These are phyloP conservation scores for Empis stercorea DNA, from an alignment of 2,888 invertebrate genomes.

Conservation along the genomic window DNA sequence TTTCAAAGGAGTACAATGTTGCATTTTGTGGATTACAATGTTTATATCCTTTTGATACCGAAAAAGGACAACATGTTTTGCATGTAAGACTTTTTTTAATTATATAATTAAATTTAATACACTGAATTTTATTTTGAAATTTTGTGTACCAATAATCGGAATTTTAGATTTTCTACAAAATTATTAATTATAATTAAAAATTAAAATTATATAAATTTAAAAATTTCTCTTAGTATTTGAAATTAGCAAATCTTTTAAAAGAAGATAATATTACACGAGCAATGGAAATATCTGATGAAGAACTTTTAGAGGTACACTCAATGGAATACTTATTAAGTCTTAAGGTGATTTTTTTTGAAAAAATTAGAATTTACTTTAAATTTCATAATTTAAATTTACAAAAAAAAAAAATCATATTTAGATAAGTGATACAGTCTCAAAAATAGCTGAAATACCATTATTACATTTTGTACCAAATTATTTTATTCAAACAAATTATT, in stretches of 20 bases:
- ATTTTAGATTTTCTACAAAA: too few species aligned
- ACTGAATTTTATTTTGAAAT: not conserved
- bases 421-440: slow-evolving; percentile 63
- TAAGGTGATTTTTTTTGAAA: too few species aligned
- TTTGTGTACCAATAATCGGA: not conserved
- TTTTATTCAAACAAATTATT: slow-evolving; percentile 53
- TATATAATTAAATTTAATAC: not conserved
- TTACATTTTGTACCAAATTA: slow-evolving; percentile 58
- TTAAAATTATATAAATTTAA: not conserved
- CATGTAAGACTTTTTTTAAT: slow-evolving; percentile 33
- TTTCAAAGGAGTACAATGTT: slow-evolving; percentile 64
- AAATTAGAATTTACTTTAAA: too few species aligned
- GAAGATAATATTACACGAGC: slow-evolving; percentile 50
- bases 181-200: not conserved
- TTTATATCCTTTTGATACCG: slow-evolving; percentile 69
- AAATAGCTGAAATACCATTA: slow-evolving; percentile 58
- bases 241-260: slow-evolving; percentile 45
- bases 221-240: slow-evolving; percentile 36
- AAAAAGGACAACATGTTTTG: slow-evolving; percentile 66
- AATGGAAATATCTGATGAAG: slow-evolving; percentile 49
- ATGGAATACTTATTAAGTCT: slow-evolving; percentile 55
- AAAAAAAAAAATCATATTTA: slow-evolving; percentile 38
- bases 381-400: too few species aligned
- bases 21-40: slow-evolving; percentile 61
- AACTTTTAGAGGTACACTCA: slow-evolving; percentile 57